Conservation (phyloP, 2,113 vertebrate genomes). For the Lathamus discolor region DNA sequence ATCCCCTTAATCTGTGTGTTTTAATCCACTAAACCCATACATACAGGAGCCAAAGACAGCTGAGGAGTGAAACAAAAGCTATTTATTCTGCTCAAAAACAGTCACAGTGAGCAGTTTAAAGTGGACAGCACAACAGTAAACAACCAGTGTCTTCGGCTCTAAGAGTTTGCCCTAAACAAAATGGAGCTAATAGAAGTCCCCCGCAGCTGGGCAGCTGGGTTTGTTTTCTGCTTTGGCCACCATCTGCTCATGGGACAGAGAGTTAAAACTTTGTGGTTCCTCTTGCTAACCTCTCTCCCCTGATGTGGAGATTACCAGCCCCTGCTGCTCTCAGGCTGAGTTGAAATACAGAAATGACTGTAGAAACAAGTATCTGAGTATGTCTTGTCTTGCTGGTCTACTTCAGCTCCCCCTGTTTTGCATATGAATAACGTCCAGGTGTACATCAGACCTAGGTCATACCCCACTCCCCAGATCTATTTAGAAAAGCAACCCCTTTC, state of each 20-base stretch:
- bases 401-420: neutral
- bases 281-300: neutral
- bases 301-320: neutral
- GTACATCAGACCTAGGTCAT: neutral
- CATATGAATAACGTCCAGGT: neutral
- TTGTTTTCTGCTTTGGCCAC: neutral
- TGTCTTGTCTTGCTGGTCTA: neutral
- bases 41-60: neutral
- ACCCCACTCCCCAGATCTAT: neutral
- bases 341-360: neutral
- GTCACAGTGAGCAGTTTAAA: neutral
- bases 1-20: neutral
- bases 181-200: neutral
- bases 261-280: neutral
- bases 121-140: neutral
- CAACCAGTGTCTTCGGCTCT: neutral
- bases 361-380: neutral
- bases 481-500: neutral
- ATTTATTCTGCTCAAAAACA: neutral
- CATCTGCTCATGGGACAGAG: neutral
- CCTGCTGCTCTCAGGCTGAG: neutral
- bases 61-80: neutral
- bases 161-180: neutral
- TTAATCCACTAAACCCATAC: conserved; percentile 20
- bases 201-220: neutral